These are phyloP conservation scores for Pseudomyrmex flavicornis DNA, from an alignment of 1,140 invertebrate genomes.

Conservation along the genomic window DNA sequence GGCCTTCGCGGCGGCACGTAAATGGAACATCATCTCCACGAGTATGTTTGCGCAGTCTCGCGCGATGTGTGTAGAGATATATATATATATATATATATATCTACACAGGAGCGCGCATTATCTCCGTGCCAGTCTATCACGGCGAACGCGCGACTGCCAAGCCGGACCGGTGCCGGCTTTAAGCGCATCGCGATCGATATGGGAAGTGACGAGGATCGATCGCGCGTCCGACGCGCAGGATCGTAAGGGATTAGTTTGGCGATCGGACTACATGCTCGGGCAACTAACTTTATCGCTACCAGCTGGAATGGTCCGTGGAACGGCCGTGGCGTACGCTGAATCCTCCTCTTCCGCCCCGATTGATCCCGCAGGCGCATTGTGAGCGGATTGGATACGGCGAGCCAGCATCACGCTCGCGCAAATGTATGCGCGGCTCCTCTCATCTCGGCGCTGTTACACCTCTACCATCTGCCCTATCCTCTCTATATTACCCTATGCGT, in stretches of 20 bases:
- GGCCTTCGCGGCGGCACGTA: neutral
- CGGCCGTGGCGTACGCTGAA: slow-evolving; percentile 10
- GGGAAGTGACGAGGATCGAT: slow-evolving; percentile 49
- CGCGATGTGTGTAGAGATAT: no score
- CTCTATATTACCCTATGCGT: neutral
- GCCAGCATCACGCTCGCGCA: neutral
- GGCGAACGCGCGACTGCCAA: slow-evolving; percentile 25
- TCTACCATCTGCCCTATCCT: no score
- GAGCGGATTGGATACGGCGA: neutral
- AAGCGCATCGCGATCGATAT: slow-evolving; percentile 42
- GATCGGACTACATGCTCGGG: slow-evolving; percentile 39
- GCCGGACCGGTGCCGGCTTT: neutral
- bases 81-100: neutral
- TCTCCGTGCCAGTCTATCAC: slow-evolving; percentile 35
- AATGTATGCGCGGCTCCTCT: slow-evolving; percentile 9
- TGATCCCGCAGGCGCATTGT: slow-evolving; percentile 47
- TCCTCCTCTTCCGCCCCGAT: neutral
- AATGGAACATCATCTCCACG: neutral
- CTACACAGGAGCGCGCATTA: slow-evolving; percentile 10
- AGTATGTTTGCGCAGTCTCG: slow-evolving; percentile 4
- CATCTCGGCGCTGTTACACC: neutral
- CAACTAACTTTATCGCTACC: slow-evolving; percentile 56
- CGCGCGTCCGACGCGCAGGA: slow-evolving; percentile 24
- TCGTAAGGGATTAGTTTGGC: slow-evolving; percentile 47
- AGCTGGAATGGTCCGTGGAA: slow-evolving; percentile 31